Evolutionary conservation across 2,888 invertebrate species (phyloP), one percentile per base, ranked within the genome.

Genomic region (Noctua janthina): DNA sequence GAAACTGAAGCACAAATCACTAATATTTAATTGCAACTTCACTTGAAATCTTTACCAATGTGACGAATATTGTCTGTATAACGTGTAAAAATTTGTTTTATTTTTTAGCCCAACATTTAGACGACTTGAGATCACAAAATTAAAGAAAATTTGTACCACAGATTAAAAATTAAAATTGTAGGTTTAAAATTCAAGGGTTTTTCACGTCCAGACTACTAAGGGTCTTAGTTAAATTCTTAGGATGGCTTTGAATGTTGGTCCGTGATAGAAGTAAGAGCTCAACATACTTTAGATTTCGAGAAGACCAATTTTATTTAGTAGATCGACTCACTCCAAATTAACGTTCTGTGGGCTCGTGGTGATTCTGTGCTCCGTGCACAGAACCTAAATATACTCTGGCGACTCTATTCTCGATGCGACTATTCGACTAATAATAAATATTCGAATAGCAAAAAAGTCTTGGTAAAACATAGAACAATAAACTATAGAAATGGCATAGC

Each of bases 21-120:
- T 81, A 74, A 69, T 83, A 81, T 79, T 62, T 74, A 74, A 71
- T 73, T 67, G 75, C 13, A 84, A 81, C 66, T 79, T 79, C 73
- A 81, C 78, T 86, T 51, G 71, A 77, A 79, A 76, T 73, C 23
- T 75, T 72, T 73, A 68, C 59, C 59, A 79, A 71, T 71, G 29
- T 71, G 43, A 79, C 46, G 43, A 66, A 56, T 77, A 82, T 62
- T 67, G 72, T 56, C 71, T 73, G 71, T 76, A 77, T 79, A 73
- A 68, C 79, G 73, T 81, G 64, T 78, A 73, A 81, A 78, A 80
- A 82, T 43, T 74, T 81, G 76, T 80, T 81, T 79, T 74, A 79
- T 78, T 85, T 89, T 80, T 81, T 85, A 84, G 62, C 59, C 81
- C 86, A 79, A 90, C 81, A 81, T 85, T 79, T 76, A 49, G 73